These are phyloP conservation scores for Hydropsyche betteni DNA, from an alignment of 2,888 invertebrate genomes.

Conservation along the genomic window DNA sequence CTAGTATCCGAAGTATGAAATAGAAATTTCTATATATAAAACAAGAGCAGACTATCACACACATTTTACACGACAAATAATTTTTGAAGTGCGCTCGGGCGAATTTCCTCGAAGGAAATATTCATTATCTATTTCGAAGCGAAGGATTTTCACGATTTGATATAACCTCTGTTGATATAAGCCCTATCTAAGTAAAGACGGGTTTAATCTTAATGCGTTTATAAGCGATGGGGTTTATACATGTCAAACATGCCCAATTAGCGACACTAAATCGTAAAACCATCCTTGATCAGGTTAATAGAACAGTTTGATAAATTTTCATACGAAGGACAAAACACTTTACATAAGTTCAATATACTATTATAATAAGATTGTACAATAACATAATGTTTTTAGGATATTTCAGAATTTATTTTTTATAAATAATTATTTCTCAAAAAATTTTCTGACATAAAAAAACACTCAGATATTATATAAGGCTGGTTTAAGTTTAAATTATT, in stretches of 20 bases:
- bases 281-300: background rate
- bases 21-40: no score
- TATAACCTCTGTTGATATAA: slow-evolving; percentile 16
- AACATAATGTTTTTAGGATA: no score
- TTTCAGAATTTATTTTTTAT: no score
- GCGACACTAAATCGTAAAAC: slow-evolving; percentile 29
- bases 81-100: background rate
- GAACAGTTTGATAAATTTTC: no score
- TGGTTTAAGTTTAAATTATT: no score
- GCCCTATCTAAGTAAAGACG: background rate
- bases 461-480: no score
- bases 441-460: no score
- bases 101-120: background rate
- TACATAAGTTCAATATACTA: no score
- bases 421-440: no score
- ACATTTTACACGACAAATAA: background rate
- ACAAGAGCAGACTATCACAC: background rate
- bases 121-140: slow-evolving; percentile 3
- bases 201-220: slow-evolving; percentile 15
- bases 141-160: slow-evolving; percentile 22
- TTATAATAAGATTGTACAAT: no score
- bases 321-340: no score
- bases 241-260: slow-evolving; percentile 22
- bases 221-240: slow-evolving; percentile 7
- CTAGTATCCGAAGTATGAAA: no score